Evolutionary conservation across 2,888 invertebrate species (phyloP).

Genomic region (Aphodius granarius): DNA sequence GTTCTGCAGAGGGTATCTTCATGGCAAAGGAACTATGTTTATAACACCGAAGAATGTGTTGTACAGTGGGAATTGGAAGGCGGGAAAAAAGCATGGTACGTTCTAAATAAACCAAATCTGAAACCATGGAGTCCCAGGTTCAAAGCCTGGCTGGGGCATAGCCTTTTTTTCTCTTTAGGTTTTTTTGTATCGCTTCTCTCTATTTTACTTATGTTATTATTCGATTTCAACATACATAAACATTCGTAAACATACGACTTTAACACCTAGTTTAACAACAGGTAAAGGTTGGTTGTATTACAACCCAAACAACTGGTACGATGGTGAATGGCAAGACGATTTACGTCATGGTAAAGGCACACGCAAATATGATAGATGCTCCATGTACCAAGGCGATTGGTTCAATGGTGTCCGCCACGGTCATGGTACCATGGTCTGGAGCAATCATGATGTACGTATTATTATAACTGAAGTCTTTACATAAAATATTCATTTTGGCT

Average conservation of each 20-base stretch:
- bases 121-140: too few relatives aligned
- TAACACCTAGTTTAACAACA: too few relatives aligned
- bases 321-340: slow-evolving; percentile 53
- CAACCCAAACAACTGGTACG: slow-evolving; percentile 48
- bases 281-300: slow-evolving; percentile 49
- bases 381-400: slow-evolving; percentile 63
- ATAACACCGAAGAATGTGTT: slow-evolving; percentile 39
- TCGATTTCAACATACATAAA: too few relatives aligned
- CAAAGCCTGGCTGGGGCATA: too few relatives aligned
- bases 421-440: slow-evolving; percentile 63
- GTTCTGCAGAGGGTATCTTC: slow-evolving; percentile 59
- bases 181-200: too few relatives aligned
- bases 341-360: slow-evolving; percentile 57
- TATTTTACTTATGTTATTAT: too few relatives aligned
- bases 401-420: slow-evolving; percentile 57
- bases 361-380: slow-evolving; percentile 58
- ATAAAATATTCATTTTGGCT: neutral
- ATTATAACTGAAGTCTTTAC: neutral
- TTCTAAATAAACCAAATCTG: too few relatives aligned
- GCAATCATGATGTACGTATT: slow-evolving; percentile 60
- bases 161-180: too few relatives aligned
- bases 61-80: slow-evolving; percentile 53
- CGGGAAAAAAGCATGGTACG: slow-evolving; percentile 50
- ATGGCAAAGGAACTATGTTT: slow-evolving; percentile 50
- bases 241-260: too few relatives aligned